phyloP scores from a whole-genome alignment of 2,113 vertebrate species.

The Festucalex cinctus region DNA sequence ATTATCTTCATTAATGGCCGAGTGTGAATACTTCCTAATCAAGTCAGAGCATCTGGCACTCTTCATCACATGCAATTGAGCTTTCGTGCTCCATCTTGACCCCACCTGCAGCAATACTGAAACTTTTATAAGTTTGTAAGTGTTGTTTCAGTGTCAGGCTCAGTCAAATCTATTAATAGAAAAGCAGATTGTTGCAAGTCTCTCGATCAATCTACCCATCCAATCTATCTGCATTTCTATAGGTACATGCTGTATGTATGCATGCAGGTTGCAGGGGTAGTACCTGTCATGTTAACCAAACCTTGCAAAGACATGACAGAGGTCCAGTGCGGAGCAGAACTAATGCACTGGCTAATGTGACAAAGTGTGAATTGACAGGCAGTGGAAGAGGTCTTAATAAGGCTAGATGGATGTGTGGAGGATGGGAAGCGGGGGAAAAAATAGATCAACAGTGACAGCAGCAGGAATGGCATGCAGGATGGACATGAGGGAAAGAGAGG shows the following conservation, averaged over 20 bases:
- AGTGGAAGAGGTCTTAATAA: slow-evolving; percentile 20
- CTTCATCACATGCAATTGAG: neutral
- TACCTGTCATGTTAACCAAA: slow-evolving; percentile 20
- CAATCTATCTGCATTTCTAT: too few relatives aligned
- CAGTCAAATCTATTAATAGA: slow-evolving; percentile 49
- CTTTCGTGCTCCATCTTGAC: slow-evolving; percentile 30
- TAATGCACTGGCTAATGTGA: slow-evolving; percentile 54
- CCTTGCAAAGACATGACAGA: slow-evolving; percentile 6
- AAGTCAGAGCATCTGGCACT: slow-evolving; percentile 19
- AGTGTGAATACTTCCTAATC: slow-evolving; percentile 27
- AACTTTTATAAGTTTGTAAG: slow-evolving; percentile 38
- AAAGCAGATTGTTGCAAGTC: slow-evolving; percentile 35
- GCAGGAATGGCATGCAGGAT: slow-evolving; percentile 45
- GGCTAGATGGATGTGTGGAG: slow-evolving; percentile 23
- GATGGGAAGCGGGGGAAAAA: slow-evolving; percentile 39
- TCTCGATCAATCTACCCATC: too few relatives aligned
- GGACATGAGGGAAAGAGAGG: slow-evolving; percentile 7
- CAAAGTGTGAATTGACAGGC: slow-evolving; percentile 29
- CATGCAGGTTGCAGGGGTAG: neutral
- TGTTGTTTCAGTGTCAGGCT: slow-evolving; percentile 32
- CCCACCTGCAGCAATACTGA: slow-evolving; percentile 38
- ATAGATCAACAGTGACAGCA: slow-evolving; percentile 60
- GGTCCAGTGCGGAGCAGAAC: slow-evolving; percentile 25
- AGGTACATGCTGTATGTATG: neutral
- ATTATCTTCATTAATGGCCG: too few relatives aligned